Conservation (phyloP, 2,113 vertebrate species). For the Meleagris gallopavo region DNA sequence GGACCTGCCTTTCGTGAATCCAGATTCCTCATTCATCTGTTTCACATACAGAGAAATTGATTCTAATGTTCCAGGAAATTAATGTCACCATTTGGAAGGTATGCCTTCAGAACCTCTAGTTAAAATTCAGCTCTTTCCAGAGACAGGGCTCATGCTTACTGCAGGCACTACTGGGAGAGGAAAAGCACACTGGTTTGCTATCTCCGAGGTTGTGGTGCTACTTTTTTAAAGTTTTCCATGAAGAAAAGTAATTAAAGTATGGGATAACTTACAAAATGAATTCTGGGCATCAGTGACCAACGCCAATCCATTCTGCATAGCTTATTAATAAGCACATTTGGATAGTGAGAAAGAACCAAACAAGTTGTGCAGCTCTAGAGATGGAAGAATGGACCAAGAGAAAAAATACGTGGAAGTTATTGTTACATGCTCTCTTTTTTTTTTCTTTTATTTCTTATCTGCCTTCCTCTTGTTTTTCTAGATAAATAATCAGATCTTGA, state of each 20-base stretch:
- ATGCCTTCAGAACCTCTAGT: background rate
- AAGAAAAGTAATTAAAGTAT: background rate
- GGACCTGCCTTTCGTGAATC: too few species aligned
- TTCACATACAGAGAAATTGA: background rate
- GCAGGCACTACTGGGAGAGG: background rate
- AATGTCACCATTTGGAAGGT: background rate
- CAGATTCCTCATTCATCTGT: background rate
- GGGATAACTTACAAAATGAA: background rate
- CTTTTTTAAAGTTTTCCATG: background rate
- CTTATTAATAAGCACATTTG: background rate
- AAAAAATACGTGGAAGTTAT: background rate
- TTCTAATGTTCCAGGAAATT: background rate
- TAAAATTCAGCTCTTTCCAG: slow-evolving; percentile 1
- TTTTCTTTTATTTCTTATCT: background rate
- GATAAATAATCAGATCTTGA: accelerated
- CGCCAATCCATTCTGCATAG: background rate
- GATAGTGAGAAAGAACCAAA: background rate
- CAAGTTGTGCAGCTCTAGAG: background rate
- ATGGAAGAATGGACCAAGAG: accelerated
- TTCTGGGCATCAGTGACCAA: background rate
- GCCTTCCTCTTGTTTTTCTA: background rate
- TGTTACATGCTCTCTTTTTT: background rate
- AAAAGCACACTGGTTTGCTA: background rate
- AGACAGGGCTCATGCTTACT: background rate
- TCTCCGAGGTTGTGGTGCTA: background rate